These are phyloP conservation scores for Cyanocitta stelleri DNA, from an alignment of 2,113 vertebrate species.

Conservation along the genomic window DNA sequence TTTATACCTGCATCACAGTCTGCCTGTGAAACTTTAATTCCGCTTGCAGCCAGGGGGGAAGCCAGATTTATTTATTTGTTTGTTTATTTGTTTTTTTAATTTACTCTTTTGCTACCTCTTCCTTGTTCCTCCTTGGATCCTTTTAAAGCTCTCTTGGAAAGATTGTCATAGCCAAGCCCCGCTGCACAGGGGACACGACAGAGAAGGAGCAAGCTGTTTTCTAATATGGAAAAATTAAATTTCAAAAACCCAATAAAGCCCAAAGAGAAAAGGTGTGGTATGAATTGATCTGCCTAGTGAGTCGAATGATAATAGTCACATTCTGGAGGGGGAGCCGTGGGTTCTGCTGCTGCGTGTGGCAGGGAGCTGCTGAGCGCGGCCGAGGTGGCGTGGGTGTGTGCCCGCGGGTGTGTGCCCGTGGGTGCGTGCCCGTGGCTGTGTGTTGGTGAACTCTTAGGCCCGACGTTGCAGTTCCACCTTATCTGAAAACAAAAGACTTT, in stretches of 20 bases:
- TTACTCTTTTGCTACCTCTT: not conserved
- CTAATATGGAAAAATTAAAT: not conserved
- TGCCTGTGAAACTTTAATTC: not conserved
- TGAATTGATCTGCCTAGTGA: not conserved
- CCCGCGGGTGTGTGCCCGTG: not conserved
- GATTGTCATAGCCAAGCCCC: not conserved
- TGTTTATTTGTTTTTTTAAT: not conserved
- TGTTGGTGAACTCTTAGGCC: not conserved
- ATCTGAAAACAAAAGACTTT: slow-evolving; percentile 51
- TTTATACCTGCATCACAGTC: not conserved
- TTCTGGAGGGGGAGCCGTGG: not conserved
- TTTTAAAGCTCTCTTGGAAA: not conserved
- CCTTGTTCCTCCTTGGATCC: not conserved
- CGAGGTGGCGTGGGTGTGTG: not conserved
- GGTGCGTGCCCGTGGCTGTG: not conserved
- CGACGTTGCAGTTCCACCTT: not conserved
- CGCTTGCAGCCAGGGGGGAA: not conserved
- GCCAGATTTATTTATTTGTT: not conserved
- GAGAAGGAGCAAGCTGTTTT: not conserved
- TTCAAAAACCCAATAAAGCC: not conserved
- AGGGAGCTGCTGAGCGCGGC: not conserved
- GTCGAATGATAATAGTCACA: fast-evolving
- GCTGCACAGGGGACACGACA: fast-evolving
- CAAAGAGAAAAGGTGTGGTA: not conserved
- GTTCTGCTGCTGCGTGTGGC: not conserved